These are phyloP conservation scores for Tapirus indicus DNA, from an alignment of 2,797 vertebrate species.

Conservation along the genomic window DNA sequence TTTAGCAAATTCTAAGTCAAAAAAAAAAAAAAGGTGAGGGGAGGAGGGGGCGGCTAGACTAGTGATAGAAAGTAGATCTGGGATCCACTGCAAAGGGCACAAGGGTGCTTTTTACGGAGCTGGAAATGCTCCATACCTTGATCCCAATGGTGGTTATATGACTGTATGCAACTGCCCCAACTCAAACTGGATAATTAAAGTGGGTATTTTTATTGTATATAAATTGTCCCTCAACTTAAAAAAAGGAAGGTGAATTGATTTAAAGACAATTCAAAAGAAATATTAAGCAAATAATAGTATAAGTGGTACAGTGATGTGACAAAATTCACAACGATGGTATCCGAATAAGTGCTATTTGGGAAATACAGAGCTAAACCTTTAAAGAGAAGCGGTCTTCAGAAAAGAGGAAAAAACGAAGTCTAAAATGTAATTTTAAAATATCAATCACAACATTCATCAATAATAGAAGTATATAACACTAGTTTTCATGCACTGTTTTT, in stretches of 20 bases:
- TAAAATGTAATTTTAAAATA: neutral
- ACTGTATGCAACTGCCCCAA: neutral
- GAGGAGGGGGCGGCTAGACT: too few species aligned
- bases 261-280: conserved; percentile 43
- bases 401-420: neutral
- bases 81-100: neutral
- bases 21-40: neutral
- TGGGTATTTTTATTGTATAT: neutral
- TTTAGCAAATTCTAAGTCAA: neutral
- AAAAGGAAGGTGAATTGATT: neutral
- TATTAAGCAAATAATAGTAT: conserved; percentile 12
- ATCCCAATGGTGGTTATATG: neutral
- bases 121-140: neutral
- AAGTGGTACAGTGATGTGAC: neutral
- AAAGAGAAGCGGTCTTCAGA: neutral
- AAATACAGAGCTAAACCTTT: neutral
- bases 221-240: neutral
- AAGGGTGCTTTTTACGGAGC: neutral
- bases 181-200: neutral
- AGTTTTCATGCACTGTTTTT: neutral
- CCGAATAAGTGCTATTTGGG: neutral
- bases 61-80: neutral
- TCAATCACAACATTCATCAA: neutral
- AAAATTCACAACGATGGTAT: neutral
- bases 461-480: neutral